Conservation (phyloP, 2,113 vertebrate genomes). For the Bos taurus region DNA sequence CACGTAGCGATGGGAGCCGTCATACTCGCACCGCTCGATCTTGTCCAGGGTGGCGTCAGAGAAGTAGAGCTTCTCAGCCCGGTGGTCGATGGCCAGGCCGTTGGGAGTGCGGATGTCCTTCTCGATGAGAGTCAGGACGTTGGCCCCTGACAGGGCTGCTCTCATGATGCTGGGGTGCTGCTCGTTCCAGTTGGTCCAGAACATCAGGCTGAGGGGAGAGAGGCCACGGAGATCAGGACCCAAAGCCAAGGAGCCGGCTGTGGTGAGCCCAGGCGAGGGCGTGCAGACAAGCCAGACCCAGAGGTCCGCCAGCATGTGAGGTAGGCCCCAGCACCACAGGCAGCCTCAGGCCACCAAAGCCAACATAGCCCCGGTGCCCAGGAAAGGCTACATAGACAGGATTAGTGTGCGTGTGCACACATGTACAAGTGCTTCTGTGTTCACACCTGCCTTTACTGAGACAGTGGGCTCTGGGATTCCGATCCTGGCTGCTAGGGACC, state of each 20-base stretch:
- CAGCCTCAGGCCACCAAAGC: neutral
- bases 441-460: neutral
- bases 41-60: slow-evolving; percentile 97
- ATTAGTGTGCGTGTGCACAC: rapidly evolving
- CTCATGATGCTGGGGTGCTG: slow-evolving; percentile 97
- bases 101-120: slow-evolving; percentile 96
- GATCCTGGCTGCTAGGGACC: neutral
- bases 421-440: rapidly evolving
- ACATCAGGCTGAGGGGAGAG: slow-evolving; percentile 88
- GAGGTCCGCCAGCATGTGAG: neutral
- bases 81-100: slow-evolving; percentile 95
- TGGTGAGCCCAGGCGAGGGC: neutral
- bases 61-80: slow-evolving; percentile 96
- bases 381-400: neutral
- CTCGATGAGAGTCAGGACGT: slow-evolving; percentile 93
- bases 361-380: rapidly evolving
- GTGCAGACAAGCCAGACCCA: neutral
- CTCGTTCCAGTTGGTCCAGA: slow-evolving; percentile 99
- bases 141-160: slow-evolving; percentile 92
- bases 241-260: neutral
- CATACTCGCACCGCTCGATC: slow-evolving; percentile 96
- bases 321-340: neutral
- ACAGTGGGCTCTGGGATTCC: neutral
- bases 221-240: neutral
- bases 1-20: slow-evolving; percentile 92